Base-by-base conservation (phyloP, 2,888 invertebrate species). In the Sycophila texana region DNA sequence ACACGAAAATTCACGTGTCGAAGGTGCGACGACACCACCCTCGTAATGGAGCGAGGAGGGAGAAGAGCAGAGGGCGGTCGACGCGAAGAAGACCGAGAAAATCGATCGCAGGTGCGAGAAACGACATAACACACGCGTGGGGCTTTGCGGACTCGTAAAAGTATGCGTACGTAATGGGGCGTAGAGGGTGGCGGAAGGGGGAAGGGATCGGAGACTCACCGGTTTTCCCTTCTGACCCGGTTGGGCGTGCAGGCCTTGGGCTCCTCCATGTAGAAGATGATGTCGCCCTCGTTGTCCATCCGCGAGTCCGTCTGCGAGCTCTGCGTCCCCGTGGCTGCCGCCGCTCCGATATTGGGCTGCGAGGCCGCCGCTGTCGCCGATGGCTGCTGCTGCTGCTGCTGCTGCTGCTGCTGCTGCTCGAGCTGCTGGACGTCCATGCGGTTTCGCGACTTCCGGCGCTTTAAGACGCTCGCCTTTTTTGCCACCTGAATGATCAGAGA, bases 401-500 rank as follows among this genome's bases (percentile, higher is more conserved):
- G 80, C 84, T 76, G 71, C 22, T 61, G 68, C 26, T 74, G 76
- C 26, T 68, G 70, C 68, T 72, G 84, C 16, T 74, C 86, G 77
- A 82, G 83, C 16, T 88, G 87, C 10, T 91, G 89, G 47, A 92
- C 87, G 83, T 94, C 94, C 94, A 94, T 94, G 84, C 93, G 92
- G 86, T 93, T 93, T 85, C 93, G 91, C 72, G 94, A 94, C 89
- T 94, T 94, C 81, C 95, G 91, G 81, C 95, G 91, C 88, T 94
- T 94, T 84, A 95, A 92, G 83, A 95, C 94, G 85, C 94, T 95
- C 82, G 95, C 95, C 87, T 94, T 94, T 89, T 95, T 94, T 82
- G 94, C 94, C 86, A 94, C 94, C 94, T 94, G 93, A 87, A 93
- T 93, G 92, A 94, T 93, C 89, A 94, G 92, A 92, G 93, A 94